phyloP scores from a whole-genome alignment of 2,888 invertebrate genomes.

The Zaprionus bogoriensis region DNA sequence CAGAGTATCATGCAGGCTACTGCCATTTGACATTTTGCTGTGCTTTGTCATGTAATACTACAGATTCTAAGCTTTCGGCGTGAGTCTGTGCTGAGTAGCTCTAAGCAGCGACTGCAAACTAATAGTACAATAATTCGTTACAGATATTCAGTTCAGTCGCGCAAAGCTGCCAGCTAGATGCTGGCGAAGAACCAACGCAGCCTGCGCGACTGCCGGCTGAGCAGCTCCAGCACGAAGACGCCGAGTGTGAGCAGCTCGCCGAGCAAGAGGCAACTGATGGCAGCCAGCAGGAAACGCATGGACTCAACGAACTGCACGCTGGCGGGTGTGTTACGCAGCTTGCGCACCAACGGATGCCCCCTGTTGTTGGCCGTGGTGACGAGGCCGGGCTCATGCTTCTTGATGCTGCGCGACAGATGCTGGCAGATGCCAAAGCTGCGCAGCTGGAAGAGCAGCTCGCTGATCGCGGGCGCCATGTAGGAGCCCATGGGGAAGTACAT shows the following conservation, averaged over 20 bases:
- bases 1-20: too few relatives aligned
- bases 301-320: constrained; percentile 20
- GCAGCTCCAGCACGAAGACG: constrained; percentile 46
- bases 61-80: too few relatives aligned
- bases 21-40: too few relatives aligned
- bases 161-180: neutral
- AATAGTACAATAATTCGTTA: too few relatives aligned
- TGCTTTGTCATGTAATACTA: too few relatives aligned
- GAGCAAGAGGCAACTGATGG: constrained; percentile 34
- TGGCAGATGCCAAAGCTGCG: constrained; percentile 52
- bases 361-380: neutral
- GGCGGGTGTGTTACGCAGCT: neutral
- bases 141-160: too few relatives aligned
- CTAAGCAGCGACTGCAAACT: too few relatives aligned
- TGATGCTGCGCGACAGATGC: constrained; percentile 15
- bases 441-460: constrained; percentile 32
- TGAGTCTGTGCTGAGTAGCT: too few relatives aligned
- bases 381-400: constrained; percentile 3
- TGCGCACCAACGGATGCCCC: neutral
- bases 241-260: constrained; percentile 9
- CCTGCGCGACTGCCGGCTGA: constrained; percentile 10
- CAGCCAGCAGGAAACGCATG: constrained; percentile 43
- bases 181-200: constrained; percentile 17
- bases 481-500: constrained; percentile 53
- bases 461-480: constrained; percentile 31